Evolutionary conservation across 1,140 invertebrate genomes (phyloP).

Genomic region (Glossosoma conforme): DNA sequence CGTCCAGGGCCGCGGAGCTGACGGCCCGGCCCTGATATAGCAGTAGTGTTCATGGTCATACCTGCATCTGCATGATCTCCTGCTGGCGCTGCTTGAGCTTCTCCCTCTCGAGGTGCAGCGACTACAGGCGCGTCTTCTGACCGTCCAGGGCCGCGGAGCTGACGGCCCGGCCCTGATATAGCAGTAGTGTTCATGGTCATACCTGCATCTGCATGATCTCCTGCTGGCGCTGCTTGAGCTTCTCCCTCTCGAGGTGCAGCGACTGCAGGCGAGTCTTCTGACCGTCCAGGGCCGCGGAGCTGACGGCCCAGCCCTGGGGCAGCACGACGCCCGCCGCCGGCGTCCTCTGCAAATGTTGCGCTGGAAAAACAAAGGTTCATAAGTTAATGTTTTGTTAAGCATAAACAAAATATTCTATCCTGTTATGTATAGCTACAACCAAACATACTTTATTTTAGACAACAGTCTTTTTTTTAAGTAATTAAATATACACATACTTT

Average conservation of each 20-base stretch:
- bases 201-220: constrained; percentile 83
- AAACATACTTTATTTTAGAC: too few species aligned
- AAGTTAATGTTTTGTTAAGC: too few species aligned
- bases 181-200: constrained; percentile 19
- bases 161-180: too few species aligned
- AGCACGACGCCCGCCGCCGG: constrained; percentile 54
- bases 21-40: too few species aligned
- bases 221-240: constrained; percentile 79
- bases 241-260: constrained; percentile 80
- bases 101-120: constrained; percentile 81
- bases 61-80: constrained; percentile 76
- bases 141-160: constrained; percentile 56
- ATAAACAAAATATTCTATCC: too few species aligned
- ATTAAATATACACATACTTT: too few species aligned
- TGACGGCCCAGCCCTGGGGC: constrained; percentile 47
- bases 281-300: constrained; percentile 58
- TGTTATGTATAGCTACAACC: too few species aligned
- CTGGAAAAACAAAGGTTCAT: constrained; percentile 39
- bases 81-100: constrained; percentile 80
- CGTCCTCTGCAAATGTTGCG: constrained; percentile 66
- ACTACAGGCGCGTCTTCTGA: constrained; percentile 75
- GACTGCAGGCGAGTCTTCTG: constrained; percentile 77
- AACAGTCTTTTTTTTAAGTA: too few species aligned
- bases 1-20: constrained; percentile 58
- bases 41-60: constrained; percentile 36